Evolutionary conservation across 2,797 vertebrate genomes (phyloP).

Genomic region (Poeciliopsis presidionis): DNA sequence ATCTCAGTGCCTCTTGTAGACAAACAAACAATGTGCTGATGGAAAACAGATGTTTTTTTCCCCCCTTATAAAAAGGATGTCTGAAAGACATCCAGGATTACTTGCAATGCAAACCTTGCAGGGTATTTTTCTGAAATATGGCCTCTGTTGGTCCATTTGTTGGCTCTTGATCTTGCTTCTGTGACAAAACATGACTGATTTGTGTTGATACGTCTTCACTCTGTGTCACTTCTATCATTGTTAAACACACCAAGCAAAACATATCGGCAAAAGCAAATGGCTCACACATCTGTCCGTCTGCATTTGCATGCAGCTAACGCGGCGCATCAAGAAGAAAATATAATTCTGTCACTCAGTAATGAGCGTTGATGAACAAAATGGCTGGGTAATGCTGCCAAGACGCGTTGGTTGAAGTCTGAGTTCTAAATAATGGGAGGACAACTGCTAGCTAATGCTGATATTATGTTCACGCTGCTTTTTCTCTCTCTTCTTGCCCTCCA

Average conservation of each 20-base stretch:
- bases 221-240: slow-evolving; percentile 7
- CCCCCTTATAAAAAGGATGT: neutral
- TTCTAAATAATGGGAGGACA: slow-evolving; percentile 36
- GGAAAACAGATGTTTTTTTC: neutral
- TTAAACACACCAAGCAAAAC: slow-evolving; percentile 8
- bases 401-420: neutral
- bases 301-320: neutral
- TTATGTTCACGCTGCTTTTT: slow-evolving; percentile 30
- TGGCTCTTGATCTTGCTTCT: slow-evolving; percentile 5
- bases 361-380: neutral
- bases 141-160: neutral
- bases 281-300: slow-evolving; percentile 20
- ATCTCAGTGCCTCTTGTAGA: neutral
- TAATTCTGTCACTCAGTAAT: neutral
- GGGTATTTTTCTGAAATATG: neutral
- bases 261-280: slow-evolving; percentile 7
- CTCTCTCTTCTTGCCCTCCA: slow-evolving; percentile 21
- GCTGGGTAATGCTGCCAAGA: neutral
- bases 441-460: slow-evolving; percentile 26
- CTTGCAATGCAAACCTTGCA: neutral
- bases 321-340: neutral
- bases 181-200: slow-evolving; percentile 27
- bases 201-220: slow-evolving; percentile 19
- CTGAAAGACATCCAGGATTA: neutral
- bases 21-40: neutral